phyloP scores from a whole-genome alignment of 2,888 invertebrate species.

The Oegoconia quadripuncta region DNA sequence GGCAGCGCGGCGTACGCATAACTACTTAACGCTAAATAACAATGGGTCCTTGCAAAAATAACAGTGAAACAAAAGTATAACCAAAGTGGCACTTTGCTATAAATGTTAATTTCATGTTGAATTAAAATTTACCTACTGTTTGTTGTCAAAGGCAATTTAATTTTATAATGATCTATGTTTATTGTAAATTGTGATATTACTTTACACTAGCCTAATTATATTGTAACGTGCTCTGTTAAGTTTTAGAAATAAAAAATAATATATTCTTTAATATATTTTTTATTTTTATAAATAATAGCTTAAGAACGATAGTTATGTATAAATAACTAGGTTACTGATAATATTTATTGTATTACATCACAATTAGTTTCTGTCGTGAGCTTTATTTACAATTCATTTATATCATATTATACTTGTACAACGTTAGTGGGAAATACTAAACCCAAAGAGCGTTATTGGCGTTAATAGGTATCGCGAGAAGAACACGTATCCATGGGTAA shows the following conservation, averaged over 20 bases:
- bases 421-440: too few species aligned
- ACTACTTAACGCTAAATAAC: too few species aligned
- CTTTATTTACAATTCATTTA: too few species aligned
- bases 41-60: too few species aligned
- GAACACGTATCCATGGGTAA: too few species aligned
- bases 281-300: slow-evolving; percentile 1
- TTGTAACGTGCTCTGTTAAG: slow-evolving; percentile 47
- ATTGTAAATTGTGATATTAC: slow-evolving; percentile 42
- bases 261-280: slow-evolving; percentile 12
- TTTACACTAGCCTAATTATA: slow-evolving; percentile 32
- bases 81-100: slow-evolving; percentile 26
- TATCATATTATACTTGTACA: too few species aligned
- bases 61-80: slow-evolving; percentile 9
- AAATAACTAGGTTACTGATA: background rate
- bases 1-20: too few species aligned
- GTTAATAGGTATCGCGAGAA: too few species aligned
- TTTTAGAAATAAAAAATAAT: slow-evolving; percentile 46
- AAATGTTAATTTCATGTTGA: too few species aligned
- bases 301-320: background rate
- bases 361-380: slow-evolving; percentile 2
- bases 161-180: slow-evolving; percentile 30
- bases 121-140: too few species aligned
- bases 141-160: slow-evolving; percentile 14
- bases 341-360: slow-evolving; percentile 1
- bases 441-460: too few species aligned